phyloP scores from a whole-genome alignment of 2,113 vertebrate genomes.

The Athene cunicularia region DNA sequence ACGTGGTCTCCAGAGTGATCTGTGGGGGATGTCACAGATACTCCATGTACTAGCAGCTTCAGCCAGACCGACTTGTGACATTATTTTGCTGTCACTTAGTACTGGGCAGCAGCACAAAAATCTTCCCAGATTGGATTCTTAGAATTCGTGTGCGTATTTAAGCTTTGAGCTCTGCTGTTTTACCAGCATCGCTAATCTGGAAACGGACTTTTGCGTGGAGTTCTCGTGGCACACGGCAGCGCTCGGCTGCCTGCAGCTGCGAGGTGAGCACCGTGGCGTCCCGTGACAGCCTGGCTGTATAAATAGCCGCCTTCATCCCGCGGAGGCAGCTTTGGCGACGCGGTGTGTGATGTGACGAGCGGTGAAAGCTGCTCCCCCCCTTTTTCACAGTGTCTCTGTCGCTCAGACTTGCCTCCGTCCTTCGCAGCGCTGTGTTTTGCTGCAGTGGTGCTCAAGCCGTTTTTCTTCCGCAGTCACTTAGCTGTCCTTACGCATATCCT shows the following conservation, averaged over 20 bases:
- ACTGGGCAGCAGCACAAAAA: neutral
- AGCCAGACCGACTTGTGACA: rapidly evolving
- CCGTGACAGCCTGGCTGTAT: neutral
- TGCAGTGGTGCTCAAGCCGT: neutral
- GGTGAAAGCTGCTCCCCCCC: neutral
- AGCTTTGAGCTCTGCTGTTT: neutral
- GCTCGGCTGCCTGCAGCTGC: neutral
- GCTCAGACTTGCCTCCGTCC: neutral
- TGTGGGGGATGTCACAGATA: rapidly evolving
- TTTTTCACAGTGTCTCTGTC: neutral
- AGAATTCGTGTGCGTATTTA: neutral
- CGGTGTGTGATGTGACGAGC: neutral
- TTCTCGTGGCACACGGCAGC: neutral
- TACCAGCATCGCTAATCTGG: neutral
- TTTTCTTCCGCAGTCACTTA: neutral
- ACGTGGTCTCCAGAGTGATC: rapidly evolving
- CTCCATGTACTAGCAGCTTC: rapidly evolving
- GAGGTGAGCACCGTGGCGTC: rapidly evolving
- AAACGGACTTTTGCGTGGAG: neutral
- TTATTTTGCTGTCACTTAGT: neutral
- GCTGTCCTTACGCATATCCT: neutral
- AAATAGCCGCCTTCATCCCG: neutral
- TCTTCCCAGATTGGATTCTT: neutral
- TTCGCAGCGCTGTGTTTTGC: neutral
- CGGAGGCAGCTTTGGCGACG: neutral